A percentile compares a stretch with the other conserved stretches of the same genome.
Conservation (phyloP, 2,797 vertebrate species). For the Pipistrellus nathusii region DNA sequence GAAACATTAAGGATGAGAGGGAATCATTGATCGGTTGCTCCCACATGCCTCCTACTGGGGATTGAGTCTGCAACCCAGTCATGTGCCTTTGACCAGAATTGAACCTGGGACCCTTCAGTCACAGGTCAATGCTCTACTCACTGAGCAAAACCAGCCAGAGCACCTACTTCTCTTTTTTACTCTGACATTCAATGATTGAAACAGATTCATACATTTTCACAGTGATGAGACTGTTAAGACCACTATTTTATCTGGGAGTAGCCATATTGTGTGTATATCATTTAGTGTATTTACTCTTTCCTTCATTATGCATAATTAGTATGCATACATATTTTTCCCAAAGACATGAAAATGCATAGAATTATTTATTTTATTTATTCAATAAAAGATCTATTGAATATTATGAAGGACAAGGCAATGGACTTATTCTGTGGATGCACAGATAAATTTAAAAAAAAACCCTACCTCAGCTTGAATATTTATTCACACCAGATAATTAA, state of each 20-base stretch:
- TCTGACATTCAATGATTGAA: neutral
- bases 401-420: neutral
- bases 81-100: too few species aligned
- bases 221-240: neutral
- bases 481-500: neutral
- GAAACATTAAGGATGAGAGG: neutral
- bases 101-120: too few species aligned
- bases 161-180: too few species aligned
- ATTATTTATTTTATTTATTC: conserved; percentile 28
- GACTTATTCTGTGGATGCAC: neutral
- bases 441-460: neutral
- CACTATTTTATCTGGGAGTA: neutral
- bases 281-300: neutral
- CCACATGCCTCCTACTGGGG: neutral
- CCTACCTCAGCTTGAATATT: neutral
- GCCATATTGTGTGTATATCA: neutral
- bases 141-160: too few species aligned
- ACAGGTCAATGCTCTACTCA: too few species aligned
- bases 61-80: neutral
- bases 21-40: neutral
- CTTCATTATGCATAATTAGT: neutral
- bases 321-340: neutral
- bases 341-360: neutral
- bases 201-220: neutral
- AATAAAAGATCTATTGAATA: neutral